A percentile compares a stretch with the other conserved stretches of the same genome.
Evolutionary conservation across 2,888 invertebrate species (phyloP).

Genomic region (Zaprionus bogoriensis): DNA sequence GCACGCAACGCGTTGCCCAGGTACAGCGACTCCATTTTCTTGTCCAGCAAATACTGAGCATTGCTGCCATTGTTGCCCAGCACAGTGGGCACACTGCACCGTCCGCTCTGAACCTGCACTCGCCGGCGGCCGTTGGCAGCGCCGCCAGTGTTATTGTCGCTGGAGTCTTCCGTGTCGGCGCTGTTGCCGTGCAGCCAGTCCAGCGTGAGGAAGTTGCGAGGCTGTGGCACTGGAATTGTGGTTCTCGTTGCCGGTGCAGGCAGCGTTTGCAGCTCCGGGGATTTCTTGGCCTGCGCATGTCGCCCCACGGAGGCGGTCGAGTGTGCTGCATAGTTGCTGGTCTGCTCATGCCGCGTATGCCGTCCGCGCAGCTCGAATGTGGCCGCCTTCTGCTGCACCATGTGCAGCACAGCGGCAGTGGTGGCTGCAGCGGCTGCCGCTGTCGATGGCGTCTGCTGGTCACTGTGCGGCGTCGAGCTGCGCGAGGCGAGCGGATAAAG

Average conservation of each 20-base stretch:
- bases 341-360: constrained; percentile 53
- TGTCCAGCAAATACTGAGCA: constrained; percentile 81
- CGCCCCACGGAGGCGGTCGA: constrained; percentile 75
- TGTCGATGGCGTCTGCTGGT: constrained; percentile 32
- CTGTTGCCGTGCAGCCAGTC: constrained; percentile 78
- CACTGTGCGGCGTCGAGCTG: constrained; percentile 51
- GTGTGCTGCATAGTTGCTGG: constrained; percentile 47
- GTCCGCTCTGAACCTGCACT: constrained; percentile 64
- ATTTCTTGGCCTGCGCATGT: constrained; percentile 53
- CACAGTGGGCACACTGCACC: constrained; percentile 80
- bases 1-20: constrained; percentile 81
- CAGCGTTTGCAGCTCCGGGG: constrained; percentile 46
- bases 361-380: constrained; percentile 77
- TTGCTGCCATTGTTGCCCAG: constrained; percentile 55
- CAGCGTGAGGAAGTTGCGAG: constrained; percentile 80
- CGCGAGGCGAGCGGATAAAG: constrained; percentile 60
- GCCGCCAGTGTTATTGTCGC: constrained; percentile 69
- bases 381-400: constrained; percentile 77
- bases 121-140: constrained; percentile 45
- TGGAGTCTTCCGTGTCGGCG: constrained; percentile 79
- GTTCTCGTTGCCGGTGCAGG: constrained; percentile 52
- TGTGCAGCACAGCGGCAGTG: constrained; percentile 56
- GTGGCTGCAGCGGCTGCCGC: constrained; percentile 46
- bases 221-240: constrained; percentile 57
- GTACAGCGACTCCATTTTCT: constrained; percentile 82